Base-by-base conservation (phyloP, 35 echinoderm and acorn worm genomes). In the Diadema setosum region DNA sequence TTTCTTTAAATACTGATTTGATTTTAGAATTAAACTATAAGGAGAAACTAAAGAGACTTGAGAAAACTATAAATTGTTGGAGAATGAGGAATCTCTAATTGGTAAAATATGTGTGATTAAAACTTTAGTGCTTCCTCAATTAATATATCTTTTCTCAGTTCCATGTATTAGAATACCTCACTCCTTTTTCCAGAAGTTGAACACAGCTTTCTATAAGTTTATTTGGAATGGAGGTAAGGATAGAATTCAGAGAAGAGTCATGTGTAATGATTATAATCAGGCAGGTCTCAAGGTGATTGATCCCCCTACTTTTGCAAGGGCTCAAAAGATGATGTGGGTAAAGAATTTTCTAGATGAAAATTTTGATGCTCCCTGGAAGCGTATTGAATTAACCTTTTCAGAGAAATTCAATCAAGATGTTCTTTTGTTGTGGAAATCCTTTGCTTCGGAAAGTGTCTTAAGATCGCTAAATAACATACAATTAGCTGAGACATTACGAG, bases 221-320 rank as follows among this genome's bases (percentile, higher is more conserved):
- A 83, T 83, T 57, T 83, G 81, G 48, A 57, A 83, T 58, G 81
- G 49, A 44, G 81, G 81, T 4, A 83, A 43, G 9, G 46, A 83
- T 30, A 83, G 81, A 55, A 50, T 83, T 55, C 45, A 57, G 50
- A 57, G 81, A 24, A 55, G 37, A n/a, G 45, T 65, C 60, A 43
- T 58, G 46, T 83, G 36, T 81, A 46, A 45, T 45, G 17, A 43
- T 16, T 31, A 15, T 50, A 7, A 46, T 57, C 46, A 55, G 21
- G 45, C 24, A 15, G 81, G 45, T 43, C 42, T 40, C 25, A 9
- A 65, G 60, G 33, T 75, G 76, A 17, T 81, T 45, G 26, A 81
- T 46, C 76, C 76, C 12, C 21, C 27, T 2, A 46, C 42, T 23
- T 81, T 45, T 81, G 76, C 76, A 45, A 5, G 4, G 21, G 76